Conservation (phyloP, 2,888 invertebrate genomes). For the Coleophora flavipennella region DNA sequence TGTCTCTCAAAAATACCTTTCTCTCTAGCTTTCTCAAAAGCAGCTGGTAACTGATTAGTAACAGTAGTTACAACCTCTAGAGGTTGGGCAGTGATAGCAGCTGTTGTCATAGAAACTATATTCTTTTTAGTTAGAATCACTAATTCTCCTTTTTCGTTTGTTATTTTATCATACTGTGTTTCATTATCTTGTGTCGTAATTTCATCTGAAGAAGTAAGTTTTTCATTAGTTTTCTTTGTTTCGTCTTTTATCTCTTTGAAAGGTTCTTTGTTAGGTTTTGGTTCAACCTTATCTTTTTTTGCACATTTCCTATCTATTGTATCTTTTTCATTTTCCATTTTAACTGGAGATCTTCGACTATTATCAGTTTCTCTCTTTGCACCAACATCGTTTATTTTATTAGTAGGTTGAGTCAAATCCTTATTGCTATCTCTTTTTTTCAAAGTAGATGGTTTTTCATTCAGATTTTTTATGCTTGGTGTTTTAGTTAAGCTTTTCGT, state of each 20-base stretch:
- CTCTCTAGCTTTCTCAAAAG: conserved; percentile 65
- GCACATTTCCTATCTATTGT: conserved; percentile 1
- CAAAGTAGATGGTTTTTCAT: conserved; percentile 46
- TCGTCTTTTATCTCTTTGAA: neutral
- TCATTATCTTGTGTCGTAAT: conserved; percentile 54
- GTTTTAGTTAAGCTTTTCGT: conserved; percentile 53
- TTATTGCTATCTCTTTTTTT: conserved; percentile 48
- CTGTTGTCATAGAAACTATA: conserved; percentile 72
- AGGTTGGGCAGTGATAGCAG: conserved; percentile 71
- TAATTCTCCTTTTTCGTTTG: conserved; percentile 53
- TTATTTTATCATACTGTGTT: conserved; percentile 60
- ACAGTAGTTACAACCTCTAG: conserved; percentile 69
- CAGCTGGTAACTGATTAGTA: conserved; percentile 64
- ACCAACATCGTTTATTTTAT: conserved; percentile 43
- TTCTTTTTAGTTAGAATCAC: conserved; percentile 63
- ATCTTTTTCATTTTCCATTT: conserved; percentile 10
- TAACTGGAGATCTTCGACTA: conserved; percentile 9
- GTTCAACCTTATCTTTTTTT: conserved; percentile 19
- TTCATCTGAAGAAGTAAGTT: conserved; percentile 35
- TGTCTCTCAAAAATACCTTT: conserved; percentile 60
- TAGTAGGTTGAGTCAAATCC: conserved; percentile 42
- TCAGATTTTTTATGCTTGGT: conserved; percentile 52
- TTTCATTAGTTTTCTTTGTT: conserved; percentile 24
- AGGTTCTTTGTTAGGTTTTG: conserved; percentile 9
- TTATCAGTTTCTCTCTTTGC: conserved; percentile 26